Conservation (phyloP, 2,113 vertebrate genomes). For the Etia nguti region DNA sequence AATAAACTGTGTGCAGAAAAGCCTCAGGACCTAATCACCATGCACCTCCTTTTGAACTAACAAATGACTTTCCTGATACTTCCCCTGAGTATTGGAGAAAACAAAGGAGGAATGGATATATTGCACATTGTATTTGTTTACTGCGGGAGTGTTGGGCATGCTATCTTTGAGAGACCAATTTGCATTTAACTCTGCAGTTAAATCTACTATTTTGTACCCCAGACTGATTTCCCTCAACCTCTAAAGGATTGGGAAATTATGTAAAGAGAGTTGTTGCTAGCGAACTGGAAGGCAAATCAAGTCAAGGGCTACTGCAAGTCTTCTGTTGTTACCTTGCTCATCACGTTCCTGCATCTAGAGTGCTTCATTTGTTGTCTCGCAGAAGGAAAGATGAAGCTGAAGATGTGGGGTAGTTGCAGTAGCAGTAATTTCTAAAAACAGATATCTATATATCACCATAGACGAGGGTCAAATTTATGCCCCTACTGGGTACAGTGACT, state of each 20-base stretch:
- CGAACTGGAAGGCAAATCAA: slow-evolving; percentile 2
- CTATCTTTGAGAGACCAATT: not conserved
- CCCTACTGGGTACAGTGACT: not conserved
- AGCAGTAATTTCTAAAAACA: not conserved
- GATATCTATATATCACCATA: not conserved
- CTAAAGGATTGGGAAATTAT: not conserved
- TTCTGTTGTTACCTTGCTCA: not conserved
- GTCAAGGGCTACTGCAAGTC: not conserved
- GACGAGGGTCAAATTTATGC: not conserved
- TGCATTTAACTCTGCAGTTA: not conserved
- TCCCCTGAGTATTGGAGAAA: not conserved
- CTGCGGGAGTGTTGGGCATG: not conserved
- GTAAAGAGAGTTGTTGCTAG: not conserved
- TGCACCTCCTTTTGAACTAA: slow-evolving; percentile 4
- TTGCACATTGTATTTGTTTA: not conserved
- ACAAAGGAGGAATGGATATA: not conserved
- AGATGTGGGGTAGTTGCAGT: not conserved
- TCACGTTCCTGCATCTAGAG: not conserved
- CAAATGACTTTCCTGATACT: slow-evolving; percentile 14
- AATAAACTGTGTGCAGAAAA: slow-evolving; percentile 11
- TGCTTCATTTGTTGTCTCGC: not conserved
- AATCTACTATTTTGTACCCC: not conserved
- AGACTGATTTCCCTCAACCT: not conserved
- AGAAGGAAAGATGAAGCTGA: not conserved
- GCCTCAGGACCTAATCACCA: slow-evolving; percentile 18